A percentile compares a stretch with the other conserved stretches of the same genome.
phyloP scores from a whole-genome alignment of 2,888 invertebrate genomes.

The Ypsolopha sequella region DNA sequence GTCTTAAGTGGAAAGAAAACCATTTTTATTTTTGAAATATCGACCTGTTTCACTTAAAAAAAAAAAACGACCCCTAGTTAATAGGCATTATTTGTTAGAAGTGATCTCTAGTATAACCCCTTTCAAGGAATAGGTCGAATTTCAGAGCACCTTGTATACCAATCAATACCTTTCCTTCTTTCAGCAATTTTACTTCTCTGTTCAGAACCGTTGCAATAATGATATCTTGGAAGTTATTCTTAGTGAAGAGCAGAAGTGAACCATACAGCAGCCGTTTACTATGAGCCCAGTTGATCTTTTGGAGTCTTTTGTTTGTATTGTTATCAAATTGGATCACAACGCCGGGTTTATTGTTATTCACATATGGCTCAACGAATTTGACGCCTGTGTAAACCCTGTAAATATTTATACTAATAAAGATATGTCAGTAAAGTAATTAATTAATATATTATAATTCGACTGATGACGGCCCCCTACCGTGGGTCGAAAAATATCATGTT shows the following conservation, averaged over 20 bases:
- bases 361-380: conserved; percentile 38
- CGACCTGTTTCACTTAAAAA: no score
- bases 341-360: conserved; percentile 41
- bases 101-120: no score
- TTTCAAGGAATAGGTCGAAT: no score
- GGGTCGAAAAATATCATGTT: no score
- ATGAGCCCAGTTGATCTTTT: conserved; percentile 43
- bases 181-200: conserved; percentile 44
- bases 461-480: no score
- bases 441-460: no score
- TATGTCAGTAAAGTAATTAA: no score
- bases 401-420: conserved; percentile 7
- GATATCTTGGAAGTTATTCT: conserved; percentile 75
- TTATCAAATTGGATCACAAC: conserved; percentile 33
- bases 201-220: conserved; percentile 76
- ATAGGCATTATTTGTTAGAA: no score
- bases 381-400: conserved; percentile 52
- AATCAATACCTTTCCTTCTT: conserved; percentile 43
- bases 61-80: no score
- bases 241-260: conserved; percentile 78
- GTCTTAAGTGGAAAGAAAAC: no score
- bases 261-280: conserved; percentile 76
- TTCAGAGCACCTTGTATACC: no score
- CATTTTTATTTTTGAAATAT: no score
- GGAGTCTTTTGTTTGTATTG: conserved; percentile 25